Conservation (phyloP, 1,140 invertebrate genomes). For the Drosophila funebris region DNA sequence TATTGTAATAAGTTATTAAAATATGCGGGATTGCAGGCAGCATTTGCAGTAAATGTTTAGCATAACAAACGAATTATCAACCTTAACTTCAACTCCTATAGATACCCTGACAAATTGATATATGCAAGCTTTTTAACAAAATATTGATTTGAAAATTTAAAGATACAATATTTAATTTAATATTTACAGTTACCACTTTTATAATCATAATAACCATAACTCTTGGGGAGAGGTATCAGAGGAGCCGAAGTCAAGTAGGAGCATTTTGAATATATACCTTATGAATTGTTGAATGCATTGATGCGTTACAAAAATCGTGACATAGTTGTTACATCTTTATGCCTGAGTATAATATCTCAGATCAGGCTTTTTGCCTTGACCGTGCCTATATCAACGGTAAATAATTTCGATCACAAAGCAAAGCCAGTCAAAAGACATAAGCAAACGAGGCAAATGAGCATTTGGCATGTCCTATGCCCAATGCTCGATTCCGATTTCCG, state of each 20-base stretch:
- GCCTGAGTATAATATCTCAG: constrained; percentile 30
- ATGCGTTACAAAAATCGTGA: constrained; percentile 44
- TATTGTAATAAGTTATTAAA: constrained; percentile 78
- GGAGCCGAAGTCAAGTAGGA: too few relatives aligned
- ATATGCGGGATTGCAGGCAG: constrained; percentile 60
- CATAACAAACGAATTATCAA: constrained; percentile 46
- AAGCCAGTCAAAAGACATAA: constrained; percentile 45
- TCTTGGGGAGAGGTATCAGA: too few relatives aligned
- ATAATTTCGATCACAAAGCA: constrained; percentile 71
- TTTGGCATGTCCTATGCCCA: constrained; percentile 42
- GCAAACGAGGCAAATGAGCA: constrained; percentile 65
- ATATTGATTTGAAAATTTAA: too few relatives aligned
- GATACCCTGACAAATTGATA: not conserved
- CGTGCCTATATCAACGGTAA: constrained; percentile 80
- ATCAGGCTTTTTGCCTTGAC: constrained; percentile 46
- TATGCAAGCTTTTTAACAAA: too few relatives aligned
- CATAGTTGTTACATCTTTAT: constrained; percentile 19
- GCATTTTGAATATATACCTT: too few relatives aligned
- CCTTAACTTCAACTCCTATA: constrained; percentile 5
- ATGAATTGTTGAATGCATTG: constrained; percentile 7
- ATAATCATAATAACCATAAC: too few relatives aligned
- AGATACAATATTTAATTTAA: too few relatives aligned
- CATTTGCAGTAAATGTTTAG: constrained; percentile 54
- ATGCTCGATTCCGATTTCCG: constrained; percentile 5
- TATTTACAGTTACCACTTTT: not conserved